A percentile compares a stretch with the other conserved stretches of the same genome.
These are phyloP conservation scores for Chloropsis hardwickii DNA, from an alignment of 2,113 vertebrate species.

Conservation along the genomic window DNA sequence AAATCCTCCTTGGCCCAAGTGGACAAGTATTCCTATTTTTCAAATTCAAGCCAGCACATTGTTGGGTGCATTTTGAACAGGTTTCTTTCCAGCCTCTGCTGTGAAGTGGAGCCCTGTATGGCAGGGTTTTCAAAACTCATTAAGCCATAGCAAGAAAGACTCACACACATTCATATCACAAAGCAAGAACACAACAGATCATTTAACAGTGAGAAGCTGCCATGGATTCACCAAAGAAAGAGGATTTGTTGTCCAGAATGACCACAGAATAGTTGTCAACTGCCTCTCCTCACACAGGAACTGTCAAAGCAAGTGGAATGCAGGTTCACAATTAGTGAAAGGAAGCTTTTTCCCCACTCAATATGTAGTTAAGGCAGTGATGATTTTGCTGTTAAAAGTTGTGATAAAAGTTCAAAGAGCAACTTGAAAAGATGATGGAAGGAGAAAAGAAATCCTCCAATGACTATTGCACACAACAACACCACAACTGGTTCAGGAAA, in stretches of 20 bases:
- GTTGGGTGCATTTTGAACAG: not conserved
- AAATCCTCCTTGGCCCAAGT: not conserved
- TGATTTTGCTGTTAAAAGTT: not conserved
- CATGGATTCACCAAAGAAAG: not conserved
- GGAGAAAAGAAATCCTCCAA: not conserved
- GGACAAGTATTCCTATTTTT: not conserved
- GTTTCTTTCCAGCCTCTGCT: not conserved
- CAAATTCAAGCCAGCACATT: not conserved
- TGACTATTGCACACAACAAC: fast-evolving
- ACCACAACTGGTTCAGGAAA: not conserved
- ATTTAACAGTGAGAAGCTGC: not conserved
- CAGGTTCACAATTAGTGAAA: not conserved
- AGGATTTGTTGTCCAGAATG: not conserved
- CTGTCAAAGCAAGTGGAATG: not conserved
- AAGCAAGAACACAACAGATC: not conserved
- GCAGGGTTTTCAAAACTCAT: not conserved
- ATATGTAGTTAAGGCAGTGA: not conserved
- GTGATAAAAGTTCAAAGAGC: not conserved
- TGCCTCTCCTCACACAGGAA: not conserved
- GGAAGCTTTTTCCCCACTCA: not conserved
- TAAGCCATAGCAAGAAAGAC: not conserved
- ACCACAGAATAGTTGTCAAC: not conserved
- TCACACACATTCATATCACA: not conserved
- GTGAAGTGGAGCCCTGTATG: not conserved
- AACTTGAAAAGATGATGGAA: not conserved